These are phyloP conservation scores for Dendrocincla fuliginosa DNA, from an alignment of 2,797 vertebrate species.

Conservation along the genomic window DNA sequence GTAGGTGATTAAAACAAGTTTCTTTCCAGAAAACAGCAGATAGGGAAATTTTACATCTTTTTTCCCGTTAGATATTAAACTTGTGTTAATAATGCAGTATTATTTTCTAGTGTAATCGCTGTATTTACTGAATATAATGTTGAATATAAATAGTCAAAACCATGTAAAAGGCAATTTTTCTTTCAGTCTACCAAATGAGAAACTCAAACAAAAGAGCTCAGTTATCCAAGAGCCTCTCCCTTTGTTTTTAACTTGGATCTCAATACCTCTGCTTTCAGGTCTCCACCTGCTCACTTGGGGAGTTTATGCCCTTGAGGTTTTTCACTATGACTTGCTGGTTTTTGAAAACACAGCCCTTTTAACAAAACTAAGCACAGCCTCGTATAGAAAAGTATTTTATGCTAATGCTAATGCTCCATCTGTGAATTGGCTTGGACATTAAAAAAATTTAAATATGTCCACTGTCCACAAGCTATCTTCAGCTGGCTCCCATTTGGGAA, in stretches of 20 bases:
- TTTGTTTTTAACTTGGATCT: neutral
- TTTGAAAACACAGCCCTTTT: neutral
- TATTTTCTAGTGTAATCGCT: neutral
- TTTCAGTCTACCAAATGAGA: neutral
- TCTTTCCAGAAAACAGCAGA: neutral
- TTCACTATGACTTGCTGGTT: neutral
- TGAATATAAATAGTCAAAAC: neutral
- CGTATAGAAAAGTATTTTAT: neutral
- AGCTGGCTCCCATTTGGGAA: neutral
- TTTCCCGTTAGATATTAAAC: neutral
- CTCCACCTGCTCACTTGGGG: neutral
- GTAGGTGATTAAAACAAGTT: neutral
- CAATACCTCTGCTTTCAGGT: neutral
- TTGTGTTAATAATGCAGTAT: neutral
- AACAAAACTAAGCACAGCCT: neutral
- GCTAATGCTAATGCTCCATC: neutral
- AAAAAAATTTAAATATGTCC: neutral
- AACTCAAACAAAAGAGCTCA: neutral
- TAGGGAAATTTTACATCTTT: neutral
- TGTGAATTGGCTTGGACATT: neutral
- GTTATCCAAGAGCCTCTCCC: neutral
- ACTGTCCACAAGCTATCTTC: neutral
- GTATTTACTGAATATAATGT: neutral
- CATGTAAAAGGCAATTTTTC: neutral
- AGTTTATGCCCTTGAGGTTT: neutral